These are phyloP conservation scores for Pseudorhiza aurosa DNA, from an alignment of 30 jellyfish, hydroid and myxozoan genomes.

Conservation along the genomic window DNA sequence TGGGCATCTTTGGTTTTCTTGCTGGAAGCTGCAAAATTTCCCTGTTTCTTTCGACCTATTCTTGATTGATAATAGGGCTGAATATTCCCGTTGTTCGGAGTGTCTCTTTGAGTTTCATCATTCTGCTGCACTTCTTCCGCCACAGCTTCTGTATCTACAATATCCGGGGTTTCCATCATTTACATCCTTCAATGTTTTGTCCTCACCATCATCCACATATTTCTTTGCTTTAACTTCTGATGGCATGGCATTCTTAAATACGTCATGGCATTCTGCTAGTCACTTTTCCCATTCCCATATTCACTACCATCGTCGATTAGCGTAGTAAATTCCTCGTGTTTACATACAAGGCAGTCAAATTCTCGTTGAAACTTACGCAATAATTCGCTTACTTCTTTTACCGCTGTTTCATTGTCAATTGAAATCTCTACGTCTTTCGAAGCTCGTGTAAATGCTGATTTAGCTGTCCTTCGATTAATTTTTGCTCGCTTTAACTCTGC, in stretches of 20 bases:
- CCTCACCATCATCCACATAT: constrained; percentile 36
- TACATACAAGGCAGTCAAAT: constrained; percentile 44
- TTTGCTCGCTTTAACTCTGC: constrained; percentile 34
- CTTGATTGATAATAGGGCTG: background rate
- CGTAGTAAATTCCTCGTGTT: constrained; percentile 61
- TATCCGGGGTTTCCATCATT: background rate
- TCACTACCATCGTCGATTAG: constrained; percentile 49
- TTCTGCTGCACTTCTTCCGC: constrained; percentile 16
- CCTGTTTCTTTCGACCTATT: constrained; percentile 20
- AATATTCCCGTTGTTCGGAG: constrained; percentile 5
- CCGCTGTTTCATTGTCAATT: constrained; percentile 47
- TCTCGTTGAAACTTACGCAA: constrained; percentile 52
- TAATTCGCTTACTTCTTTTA: constrained; percentile 37
- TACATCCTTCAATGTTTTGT: constrained; percentile 1
- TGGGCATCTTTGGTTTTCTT: constrained; percentile 65
- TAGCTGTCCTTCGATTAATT: constrained; percentile 52
- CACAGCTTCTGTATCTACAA: background rate
- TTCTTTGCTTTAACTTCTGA: constrained; percentile 56
- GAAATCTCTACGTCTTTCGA: constrained; percentile 27
- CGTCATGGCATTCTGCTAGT: constrained; percentile 59
- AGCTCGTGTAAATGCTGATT: constrained; percentile 45
- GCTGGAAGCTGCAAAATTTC: constrained; percentile 49
- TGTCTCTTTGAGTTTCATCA: constrained; percentile 43
- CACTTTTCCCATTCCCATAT: constrained; percentile 52
- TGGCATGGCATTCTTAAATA: constrained; percentile 41